Base-by-base conservation (phyloP, 2,797 vertebrate species). In the Iguana delicatissima region DNA sequence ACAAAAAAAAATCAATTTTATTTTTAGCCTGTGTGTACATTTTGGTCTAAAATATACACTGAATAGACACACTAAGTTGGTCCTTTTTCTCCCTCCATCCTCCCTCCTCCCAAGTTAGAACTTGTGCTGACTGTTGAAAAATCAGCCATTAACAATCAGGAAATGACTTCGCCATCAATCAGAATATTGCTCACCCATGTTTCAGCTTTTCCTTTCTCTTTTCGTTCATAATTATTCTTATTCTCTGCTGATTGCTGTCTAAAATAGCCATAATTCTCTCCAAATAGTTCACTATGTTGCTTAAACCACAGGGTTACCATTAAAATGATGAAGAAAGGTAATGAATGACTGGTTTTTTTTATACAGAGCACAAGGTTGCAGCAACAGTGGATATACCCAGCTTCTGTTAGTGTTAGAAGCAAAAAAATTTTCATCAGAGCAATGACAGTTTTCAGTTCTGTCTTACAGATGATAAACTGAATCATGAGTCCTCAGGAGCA, bases 91-190 rank as follows among this genome's bases (percentile, higher is more conserved):
- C 90, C 93, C 95, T 96, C 89, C 81, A 92, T 95, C 35, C 52
- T 80, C 74, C 87, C 64, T 92, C 95, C 92, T 89, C 90, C 90
- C 95, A 95, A 95, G 94, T 93, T 94, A 93, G 93, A 2, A 0
- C 95, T 94, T 95, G 89, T 96, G 97, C 96, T 97, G 96, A 97
- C 94, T 97, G 95, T 86, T 97, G 95, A 97, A 97, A 97, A 97
- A 96, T 96, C 96, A 96, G 96, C 96, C 97, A 97, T 97, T 97
- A 97, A 96, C 90, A 80, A 96, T 94, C 96, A 97, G 97, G 96
- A 97, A 97, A 97, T 97, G 96, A 96, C 96, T 97, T 96, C 95
- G 94, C 93, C 96, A 98, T 98, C 97, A 96, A 97, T 97, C 97
- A 98, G 96, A 97, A 95, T 95, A 95, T 95, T 96, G 95, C 96